Base-by-base conservation (phyloP, 2,797 vertebrate species). In the Etheostoma perlongum region DNA sequence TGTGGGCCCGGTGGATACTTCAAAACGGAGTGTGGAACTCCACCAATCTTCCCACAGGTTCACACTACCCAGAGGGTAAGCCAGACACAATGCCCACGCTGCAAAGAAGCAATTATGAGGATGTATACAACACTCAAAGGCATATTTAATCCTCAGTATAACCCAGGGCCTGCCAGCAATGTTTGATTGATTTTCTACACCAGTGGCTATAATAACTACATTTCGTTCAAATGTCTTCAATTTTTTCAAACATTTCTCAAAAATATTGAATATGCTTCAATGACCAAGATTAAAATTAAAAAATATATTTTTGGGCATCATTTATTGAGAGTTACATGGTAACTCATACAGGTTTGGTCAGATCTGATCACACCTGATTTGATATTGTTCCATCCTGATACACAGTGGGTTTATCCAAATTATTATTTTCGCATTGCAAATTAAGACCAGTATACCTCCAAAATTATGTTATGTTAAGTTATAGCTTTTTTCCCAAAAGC, bases 1-100 rank as follows among this genome's bases (percentile, higher is more conserved):
- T 96, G 3, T 96, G 95, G 95, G 82, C 15, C 58, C 82, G 78
- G 6, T 96, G 95, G 94, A 0, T 59, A 0, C 0, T 21, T 0
- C 0, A 0, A 0, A 54, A 46, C 0, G 82, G 74, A n/a, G 44
- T n/a, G 2, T 94, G 94, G 93, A 95, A 94, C 84, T 53, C 59
- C 62, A 87, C 90, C 0, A 78, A 83, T 0, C 64, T 95, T 11
- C 91, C 91, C 25, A 0, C 1, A 4, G 4, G 2, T 15, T 4
- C 40, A 0, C 1, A 2, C 23, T 93, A 93, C 65, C 83, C 89
- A 55, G 3, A 81, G 54, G 86, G 95, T 95, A 87, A 91, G 76
- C 12, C 9, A 27, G 33, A 51, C 44, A 71, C 40, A 16, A 53
- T 2, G 12, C 0, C 23, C 25, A 6, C 6, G 25, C 55, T 19